Evolutionary conservation across 2,888 invertebrate species (phyloP).

Genomic region (Nomada ruficornis): DNA sequence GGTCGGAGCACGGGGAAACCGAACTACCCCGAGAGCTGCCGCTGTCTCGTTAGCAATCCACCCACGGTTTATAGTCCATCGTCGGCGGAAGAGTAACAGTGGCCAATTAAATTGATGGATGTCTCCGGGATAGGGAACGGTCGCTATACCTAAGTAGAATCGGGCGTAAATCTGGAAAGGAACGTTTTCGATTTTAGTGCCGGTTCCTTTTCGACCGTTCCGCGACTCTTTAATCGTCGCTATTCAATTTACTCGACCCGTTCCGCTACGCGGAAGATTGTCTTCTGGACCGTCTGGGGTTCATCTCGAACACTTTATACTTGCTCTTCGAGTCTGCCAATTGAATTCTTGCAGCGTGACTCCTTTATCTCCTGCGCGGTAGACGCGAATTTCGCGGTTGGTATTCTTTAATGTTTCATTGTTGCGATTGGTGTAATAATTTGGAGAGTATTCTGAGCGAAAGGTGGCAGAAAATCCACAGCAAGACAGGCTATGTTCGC

Average conservation of each 20-base stretch:
- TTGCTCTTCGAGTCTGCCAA: not conserved
- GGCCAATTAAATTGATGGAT: slow-evolving; percentile 84
- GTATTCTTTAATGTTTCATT: too few species aligned
- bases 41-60: slow-evolving; percentile 82
- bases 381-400: too few species aligned
- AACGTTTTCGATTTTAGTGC: slow-evolving; percentile 34
- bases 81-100: slow-evolving; percentile 84
- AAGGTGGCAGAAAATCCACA: too few species aligned
- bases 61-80: slow-evolving; percentile 83
- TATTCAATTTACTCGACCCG: slow-evolving; percentile 12
- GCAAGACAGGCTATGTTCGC: too few species aligned
- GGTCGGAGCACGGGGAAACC: slow-evolving; percentile 71
- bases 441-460: too few species aligned
- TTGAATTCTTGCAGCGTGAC: not conserved
- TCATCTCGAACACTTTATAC: not conserved
- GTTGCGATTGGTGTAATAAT: too few species aligned
- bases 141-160: slow-evolving; percentile 66
- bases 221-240: slow-evolving; percentile 24
- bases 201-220: not conserved
- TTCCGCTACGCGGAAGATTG: too few species aligned
- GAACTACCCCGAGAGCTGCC: slow-evolving; percentile 73
- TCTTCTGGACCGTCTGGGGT: not conserved
- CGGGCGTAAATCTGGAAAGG: slow-evolving; percentile 52
- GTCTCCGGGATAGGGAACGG: slow-evolving; percentile 68
- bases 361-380: too few species aligned